Base-by-base conservation (phyloP, 2,797 vertebrate species). In the Pseudomugil tenellus region DNA sequence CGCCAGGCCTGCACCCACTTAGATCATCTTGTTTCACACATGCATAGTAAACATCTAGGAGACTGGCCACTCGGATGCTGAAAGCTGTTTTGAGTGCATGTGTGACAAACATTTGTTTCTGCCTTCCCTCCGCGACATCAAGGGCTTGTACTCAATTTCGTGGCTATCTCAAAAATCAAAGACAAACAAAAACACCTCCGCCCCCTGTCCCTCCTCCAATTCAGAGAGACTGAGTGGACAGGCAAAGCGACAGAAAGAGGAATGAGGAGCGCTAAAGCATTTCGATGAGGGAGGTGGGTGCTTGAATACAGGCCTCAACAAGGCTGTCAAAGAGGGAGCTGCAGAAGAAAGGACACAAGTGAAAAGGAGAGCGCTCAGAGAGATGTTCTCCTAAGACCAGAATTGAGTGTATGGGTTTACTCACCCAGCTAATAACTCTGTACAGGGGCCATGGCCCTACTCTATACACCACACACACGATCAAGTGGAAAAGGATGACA, bases 121-220 rank as follows among this genome's bases (percentile, higher is more conserved):
- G 37, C 60, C 85, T 87, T 87, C 86, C 84, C 87, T 74, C 83
- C 90, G 81, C 65, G 52, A 93, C 92, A 92, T 91, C 85, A 93
- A 94, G 92, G 92, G 86, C 92, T 92, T 82, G 91, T 89, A 74
- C 92, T 87, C 84, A 90, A 95, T 94, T 95, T 94, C 41, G 77
- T 88, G 90, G 86, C 90, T 93, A 95, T 94, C 92, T 79, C 76
- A 77, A 92, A 92, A 95, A 95, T 94, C 92, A 94, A 93, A 94
- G 91, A 83, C 92, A 94, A 95, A 93, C 92, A 94, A 92, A 93
- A 92, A 93, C 91, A 85, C 87, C 74, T 54, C 84, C 75, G 21
- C 84, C 87, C 67, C 76, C 71, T 34, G 21, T 74, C 67, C 80
- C 71, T 87, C 83, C 78, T 85, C 84, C 83, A 49, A 85, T 86